These are phyloP conservation scores for Argynnis bischoffii DNA, from an alignment of 2,888 invertebrate genomes.

Conservation along the genomic window DNA sequence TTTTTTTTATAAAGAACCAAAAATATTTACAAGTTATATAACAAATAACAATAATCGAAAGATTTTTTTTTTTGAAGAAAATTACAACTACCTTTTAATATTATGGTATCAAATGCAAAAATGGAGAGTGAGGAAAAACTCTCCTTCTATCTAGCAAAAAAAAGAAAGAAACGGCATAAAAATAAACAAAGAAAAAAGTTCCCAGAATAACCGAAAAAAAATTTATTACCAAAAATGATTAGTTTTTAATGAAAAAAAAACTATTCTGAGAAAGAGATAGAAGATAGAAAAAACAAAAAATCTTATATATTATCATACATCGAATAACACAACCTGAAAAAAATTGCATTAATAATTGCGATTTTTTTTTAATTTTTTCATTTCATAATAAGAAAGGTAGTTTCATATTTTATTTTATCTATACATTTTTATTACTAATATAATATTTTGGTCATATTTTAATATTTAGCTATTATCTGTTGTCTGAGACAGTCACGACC, in stretches of 20 bases:
- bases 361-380: background rate
- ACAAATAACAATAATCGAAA: constrained; percentile 8
- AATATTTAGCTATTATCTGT: constrained; percentile 1
- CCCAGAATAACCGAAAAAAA: too few species aligned
- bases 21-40: constrained; percentile 12
- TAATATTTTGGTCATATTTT: constrained; percentile 19
- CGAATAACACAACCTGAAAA: too few species aligned
- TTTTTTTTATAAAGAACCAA: background rate
- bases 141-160: too few species aligned
- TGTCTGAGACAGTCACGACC: constrained; percentile 25
- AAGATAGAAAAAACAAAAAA: too few species aligned
- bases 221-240: too few species aligned
- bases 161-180: too few species aligned
- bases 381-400: constrained; percentile 3
- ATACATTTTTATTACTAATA: constrained; percentile 11
- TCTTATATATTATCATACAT: too few species aligned
- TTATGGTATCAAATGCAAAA: background rate
- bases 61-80: background rate
- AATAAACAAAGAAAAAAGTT: too few species aligned
- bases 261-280: too few species aligned
- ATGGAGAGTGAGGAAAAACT: too few species aligned
- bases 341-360: too few species aligned
- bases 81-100: constrained; percentile 4
- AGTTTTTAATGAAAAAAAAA: too few species aligned
- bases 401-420: constrained; percentile 8